These are phyloP conservation scores for Hemistola chrysoprasaria DNA, from an alignment of 2,888 invertebrate genomes.

Conservation along the genomic window DNA sequence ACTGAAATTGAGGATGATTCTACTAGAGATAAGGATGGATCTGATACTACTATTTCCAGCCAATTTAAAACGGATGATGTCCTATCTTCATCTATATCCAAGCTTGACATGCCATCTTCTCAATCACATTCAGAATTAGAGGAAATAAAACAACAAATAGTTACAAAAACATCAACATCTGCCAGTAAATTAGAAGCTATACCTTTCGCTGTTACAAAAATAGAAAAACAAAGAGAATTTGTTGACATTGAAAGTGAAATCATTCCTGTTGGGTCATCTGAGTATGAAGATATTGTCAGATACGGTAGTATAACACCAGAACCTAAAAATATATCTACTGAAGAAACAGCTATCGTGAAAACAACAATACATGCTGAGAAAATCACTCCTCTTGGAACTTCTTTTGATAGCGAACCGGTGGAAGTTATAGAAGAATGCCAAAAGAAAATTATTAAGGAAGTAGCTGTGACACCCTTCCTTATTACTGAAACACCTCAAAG, in stretches of 20 bases:
- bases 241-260: constrained; percentile 77
- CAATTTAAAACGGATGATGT: constrained; percentile 71
- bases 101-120: constrained; percentile 64
- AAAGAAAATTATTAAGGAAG: constrained; percentile 58
- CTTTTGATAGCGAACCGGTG: constrained; percentile 14
- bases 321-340: constrained; percentile 41
- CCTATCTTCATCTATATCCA: constrained; percentile 71
- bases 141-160: constrained; percentile 48
- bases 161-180: constrained; percentile 38
- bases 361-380: constrained; percentile 43
- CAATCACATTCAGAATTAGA: constrained; percentile 56
- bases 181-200: constrained; percentile 49
- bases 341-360: constrained; percentile 52
- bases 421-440: constrained; percentile 57
- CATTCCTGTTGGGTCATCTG: constrained; percentile 67
- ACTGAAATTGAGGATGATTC: constrained; percentile 69
- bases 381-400: constrained; percentile 35
- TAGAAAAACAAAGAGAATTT: constrained; percentile 66
- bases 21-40: constrained; percentile 63
- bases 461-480: constrained; percentile 73
- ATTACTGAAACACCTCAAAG: constrained; percentile 69
- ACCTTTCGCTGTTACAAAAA: constrained; percentile 66
- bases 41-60: constrained; percentile 73
- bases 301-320: constrained; percentile 66
- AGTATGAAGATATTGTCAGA: constrained; percentile 69